phyloP scores from a whole-genome alignment of 2,113 vertebrate species.

The Vidua macroura region DNA sequence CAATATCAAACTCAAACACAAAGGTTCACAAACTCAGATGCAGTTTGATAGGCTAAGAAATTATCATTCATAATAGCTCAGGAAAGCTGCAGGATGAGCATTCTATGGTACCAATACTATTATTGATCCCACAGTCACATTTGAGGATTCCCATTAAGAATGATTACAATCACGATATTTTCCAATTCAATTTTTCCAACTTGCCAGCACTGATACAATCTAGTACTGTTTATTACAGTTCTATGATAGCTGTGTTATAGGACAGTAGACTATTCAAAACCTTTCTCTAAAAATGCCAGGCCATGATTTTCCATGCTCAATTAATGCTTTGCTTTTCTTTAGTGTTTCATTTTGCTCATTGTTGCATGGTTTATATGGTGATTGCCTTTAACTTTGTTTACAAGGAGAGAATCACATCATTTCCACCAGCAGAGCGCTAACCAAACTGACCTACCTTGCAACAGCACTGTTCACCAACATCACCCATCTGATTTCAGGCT shows the following conservation, averaged over 20 bases:
- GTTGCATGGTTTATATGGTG: neutral
- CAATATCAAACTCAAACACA: neutral
- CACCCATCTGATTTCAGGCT: neutral
- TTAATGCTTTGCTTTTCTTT: neutral
- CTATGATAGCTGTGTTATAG: neutral
- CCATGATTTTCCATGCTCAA: neutral
- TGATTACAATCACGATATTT: fast-evolving
- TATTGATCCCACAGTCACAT: neutral
- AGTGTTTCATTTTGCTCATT: neutral
- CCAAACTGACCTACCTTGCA: neutral
- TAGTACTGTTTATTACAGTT: neutral
- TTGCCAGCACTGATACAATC: neutral
- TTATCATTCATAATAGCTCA: neutral
- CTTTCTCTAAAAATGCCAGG: neutral
- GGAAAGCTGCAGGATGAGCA: neutral
- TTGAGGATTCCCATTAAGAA: neutral
- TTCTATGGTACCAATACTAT: neutral
- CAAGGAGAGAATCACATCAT: neutral
- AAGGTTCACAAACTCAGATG: neutral
- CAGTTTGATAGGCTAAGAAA: neutral
- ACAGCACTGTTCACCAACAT: fast-evolving
- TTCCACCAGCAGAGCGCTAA: neutral
- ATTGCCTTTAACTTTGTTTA: neutral
- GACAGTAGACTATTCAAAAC: neutral
- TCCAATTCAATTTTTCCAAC: neutral